phyloP scores from a whole-genome alignment of 2,113 vertebrate species.

The Nycticryphes semicollaris region DNA sequence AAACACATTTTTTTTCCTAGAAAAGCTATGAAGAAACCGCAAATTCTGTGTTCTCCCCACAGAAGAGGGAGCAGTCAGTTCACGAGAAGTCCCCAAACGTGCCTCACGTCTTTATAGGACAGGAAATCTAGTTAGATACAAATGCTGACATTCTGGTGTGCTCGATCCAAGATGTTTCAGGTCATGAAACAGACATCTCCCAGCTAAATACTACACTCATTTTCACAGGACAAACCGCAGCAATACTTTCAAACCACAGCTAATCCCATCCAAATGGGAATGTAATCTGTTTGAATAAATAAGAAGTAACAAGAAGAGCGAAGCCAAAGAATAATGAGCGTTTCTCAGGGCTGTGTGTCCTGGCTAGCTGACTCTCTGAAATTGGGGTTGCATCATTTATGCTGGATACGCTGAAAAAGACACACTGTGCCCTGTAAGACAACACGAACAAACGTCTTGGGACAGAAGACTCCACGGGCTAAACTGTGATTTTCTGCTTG shows the following conservation, averaged over 20 bases:
- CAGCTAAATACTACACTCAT: slow-evolving; percentile 55
- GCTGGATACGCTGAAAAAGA: background rate
- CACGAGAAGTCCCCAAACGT: background rate
- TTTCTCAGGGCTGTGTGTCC: slow-evolving; percentile 30
- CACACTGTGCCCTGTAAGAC: slow-evolving; percentile 8
- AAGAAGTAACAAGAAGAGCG: slow-evolving; percentile 42
- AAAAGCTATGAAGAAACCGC: background rate
- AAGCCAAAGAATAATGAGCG: slow-evolving; percentile 12
- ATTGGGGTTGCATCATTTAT: slow-evolving; percentile 22
- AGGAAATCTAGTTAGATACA: slow-evolving; percentile 56
- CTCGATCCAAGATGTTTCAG: slow-evolving; percentile 46
- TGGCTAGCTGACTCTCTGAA: background rate
- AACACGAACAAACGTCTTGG: background rate
- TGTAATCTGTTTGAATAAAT: slow-evolving; percentile 65
- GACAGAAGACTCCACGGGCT: background rate
- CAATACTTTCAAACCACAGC: slow-evolving; percentile 53
- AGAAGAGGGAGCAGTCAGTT: background rate
- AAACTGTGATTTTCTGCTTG: slow-evolving; percentile 19
- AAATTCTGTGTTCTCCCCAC: background rate
- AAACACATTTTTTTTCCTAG: background rate
- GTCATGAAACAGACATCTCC: slow-evolving; percentile 36
- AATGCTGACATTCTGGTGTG: slow-evolving; percentile 5
- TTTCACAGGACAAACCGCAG: slow-evolving; percentile 51
- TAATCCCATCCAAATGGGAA: slow-evolving; percentile 64
- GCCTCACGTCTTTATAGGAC: slow-evolving; percentile 4